Conservation (phyloP, 2,797 vertebrate species). For the Cheracebus regulus region DNA sequence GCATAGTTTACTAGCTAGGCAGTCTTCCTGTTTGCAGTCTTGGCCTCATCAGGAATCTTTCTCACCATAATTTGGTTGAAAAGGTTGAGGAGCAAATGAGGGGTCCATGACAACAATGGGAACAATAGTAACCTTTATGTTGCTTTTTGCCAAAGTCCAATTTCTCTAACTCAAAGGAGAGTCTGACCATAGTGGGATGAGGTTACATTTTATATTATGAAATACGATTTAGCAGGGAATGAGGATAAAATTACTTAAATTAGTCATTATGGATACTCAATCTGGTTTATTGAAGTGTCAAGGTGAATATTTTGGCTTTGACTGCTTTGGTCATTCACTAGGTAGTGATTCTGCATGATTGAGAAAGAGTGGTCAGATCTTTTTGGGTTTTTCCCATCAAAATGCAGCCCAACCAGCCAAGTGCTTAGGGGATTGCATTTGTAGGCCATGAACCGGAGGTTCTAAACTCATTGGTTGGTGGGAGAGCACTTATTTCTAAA, state of each 20-base stretch:
- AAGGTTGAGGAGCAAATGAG: constrained; percentile 2
- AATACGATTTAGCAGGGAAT: constrained; percentile 11
- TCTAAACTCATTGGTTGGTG: not conserved
- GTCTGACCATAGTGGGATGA: not conserved
- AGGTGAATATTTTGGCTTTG: not conserved
- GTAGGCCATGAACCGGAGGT: not conserved
- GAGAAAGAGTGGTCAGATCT: not conserved
- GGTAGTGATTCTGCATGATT: not conserved
- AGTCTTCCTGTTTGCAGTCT: not conserved
- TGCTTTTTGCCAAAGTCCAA: not conserved
- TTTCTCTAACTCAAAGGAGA: not conserved
- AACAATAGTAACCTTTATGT: not conserved
- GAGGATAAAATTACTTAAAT: not conserved
- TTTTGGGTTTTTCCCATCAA: not conserved
- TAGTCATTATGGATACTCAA: not conserved
- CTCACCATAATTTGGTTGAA: not conserved
- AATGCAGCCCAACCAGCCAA: not conserved
- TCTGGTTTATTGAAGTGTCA: not conserved
- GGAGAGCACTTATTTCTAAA: not conserved
- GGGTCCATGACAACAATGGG: not conserved
- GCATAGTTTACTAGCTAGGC: constrained; percentile 31
- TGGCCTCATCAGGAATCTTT: not conserved
- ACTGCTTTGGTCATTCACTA: not conserved
- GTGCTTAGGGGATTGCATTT: not conserved
- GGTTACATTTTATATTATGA: not conserved